A percentile compares a stretch with the other conserved stretches of the same genome.
These are phyloP conservation scores for Nymphicus hollandicus DNA, from an alignment of 2,113 vertebrate genomes.

Conservation along the genomic window DNA sequence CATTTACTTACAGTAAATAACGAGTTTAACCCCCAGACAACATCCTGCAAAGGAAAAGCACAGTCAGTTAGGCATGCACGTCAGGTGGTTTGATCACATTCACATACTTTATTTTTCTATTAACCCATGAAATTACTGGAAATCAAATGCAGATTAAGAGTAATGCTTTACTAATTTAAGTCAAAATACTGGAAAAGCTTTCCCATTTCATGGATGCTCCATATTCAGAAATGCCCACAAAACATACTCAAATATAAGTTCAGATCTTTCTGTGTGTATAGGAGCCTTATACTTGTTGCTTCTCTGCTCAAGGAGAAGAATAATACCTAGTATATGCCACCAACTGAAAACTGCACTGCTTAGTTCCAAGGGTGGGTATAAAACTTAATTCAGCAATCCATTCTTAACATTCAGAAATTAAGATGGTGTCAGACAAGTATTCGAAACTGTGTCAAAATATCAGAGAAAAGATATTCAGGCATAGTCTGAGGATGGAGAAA, in stretches of 20 bases:
- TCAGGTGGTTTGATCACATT: not conserved
- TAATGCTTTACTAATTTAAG: not conserved
- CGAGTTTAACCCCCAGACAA: conserved; percentile 97
- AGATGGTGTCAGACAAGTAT: not conserved
- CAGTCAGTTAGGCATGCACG: not conserved
- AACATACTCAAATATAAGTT: not conserved
- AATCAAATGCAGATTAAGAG: not conserved
- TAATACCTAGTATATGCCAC: not conserved
- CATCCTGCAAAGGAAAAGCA: conserved; percentile 82
- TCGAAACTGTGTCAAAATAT: not conserved
- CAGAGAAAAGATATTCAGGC: not conserved
- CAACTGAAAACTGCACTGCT: not conserved
- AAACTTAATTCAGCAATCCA: not conserved
- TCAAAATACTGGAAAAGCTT: not conserved
- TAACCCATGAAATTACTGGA: not conserved
- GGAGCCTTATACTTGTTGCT: not conserved
- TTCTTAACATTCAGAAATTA: not conserved
- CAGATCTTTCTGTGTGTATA: not conserved
- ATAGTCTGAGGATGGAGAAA: not conserved
- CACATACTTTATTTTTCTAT: not conserved
- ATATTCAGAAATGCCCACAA: not conserved
- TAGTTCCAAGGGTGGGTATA: not conserved
- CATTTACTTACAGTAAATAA: conserved; percentile 95
- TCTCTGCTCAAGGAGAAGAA: not conserved
- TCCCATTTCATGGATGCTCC: not conserved